These are phyloP conservation scores for Typhlichthys subterraneus DNA, from an alignment of 2,797 vertebrate genomes.

Conservation along the genomic window DNA sequence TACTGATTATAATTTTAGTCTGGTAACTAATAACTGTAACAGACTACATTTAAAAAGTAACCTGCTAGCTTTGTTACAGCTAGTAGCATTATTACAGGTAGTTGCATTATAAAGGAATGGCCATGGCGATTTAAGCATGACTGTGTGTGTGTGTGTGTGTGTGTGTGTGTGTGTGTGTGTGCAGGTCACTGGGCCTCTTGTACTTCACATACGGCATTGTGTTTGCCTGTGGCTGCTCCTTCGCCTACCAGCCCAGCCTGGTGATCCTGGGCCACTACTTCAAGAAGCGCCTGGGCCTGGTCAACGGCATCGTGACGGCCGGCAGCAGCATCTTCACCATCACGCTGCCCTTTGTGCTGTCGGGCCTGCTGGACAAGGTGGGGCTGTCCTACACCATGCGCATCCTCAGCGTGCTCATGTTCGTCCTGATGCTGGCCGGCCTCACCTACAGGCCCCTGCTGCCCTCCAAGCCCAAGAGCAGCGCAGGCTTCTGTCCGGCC, in stretches of 20 bases:
- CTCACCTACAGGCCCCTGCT: conserved; percentile 88
- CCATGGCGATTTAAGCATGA: background rate
- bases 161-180: background rate
- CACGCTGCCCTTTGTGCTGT: conserved; percentile 84
- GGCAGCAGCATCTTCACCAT: conserved; percentile 95
- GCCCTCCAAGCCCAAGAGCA: conserved; percentile 55
- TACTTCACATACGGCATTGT: conserved; percentile 94
- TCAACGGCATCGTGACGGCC: conserved; percentile 94
- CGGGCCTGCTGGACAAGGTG: conserved; percentile 62
- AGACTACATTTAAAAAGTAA: too few species aligned
- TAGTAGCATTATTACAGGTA: background rate
- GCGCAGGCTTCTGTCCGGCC: conserved; percentile 63
- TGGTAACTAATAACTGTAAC: too few species aligned
- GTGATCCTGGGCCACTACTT: conserved; percentile 97
- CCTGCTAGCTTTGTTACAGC: background rate
- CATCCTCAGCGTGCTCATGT: conserved; percentile 85
- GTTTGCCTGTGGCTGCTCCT: conserved; percentile 94
- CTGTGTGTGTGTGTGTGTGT: background rate
- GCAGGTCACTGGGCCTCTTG: conserved; percentile 86
- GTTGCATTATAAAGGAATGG: background rate
- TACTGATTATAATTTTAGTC: too few species aligned
- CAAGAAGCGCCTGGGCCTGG: conserved; percentile 92
- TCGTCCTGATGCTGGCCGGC: conserved; percentile 88
- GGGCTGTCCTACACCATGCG: conserved; percentile 83
- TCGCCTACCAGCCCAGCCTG: conserved; percentile 94